Percentiles rank a stretch among this genome's conserved stretches.
These are phyloP conservation scores for Synergus umbraculus DNA, from an alignment of 2,888 invertebrate species.

Conservation along the genomic window DNA sequence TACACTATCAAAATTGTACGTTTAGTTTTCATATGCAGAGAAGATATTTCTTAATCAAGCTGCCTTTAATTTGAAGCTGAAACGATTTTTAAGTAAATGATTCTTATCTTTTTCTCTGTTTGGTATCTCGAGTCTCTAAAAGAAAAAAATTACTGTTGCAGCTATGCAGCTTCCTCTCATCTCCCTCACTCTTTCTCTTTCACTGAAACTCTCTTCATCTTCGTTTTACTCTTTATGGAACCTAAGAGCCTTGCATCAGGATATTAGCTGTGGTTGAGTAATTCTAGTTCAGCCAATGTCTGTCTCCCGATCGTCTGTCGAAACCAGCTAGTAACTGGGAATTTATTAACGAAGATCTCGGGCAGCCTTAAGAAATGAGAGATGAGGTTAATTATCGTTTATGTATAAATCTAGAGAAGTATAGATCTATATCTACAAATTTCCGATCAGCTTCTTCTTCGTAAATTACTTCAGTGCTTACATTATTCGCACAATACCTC, in stretches of 20 bases:
- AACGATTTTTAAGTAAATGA: slow-evolving; percentile 20
- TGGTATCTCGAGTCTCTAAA: slow-evolving; percentile 1
- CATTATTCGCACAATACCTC: background rate
- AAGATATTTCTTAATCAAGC: background rate
- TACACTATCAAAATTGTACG: too few relatives aligned
- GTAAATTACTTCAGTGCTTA: slow-evolving; percentile 44
- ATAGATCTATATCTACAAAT: slow-evolving; percentile 31
- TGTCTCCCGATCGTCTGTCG: slow-evolving; percentile 51
- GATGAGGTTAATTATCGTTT: slow-evolving; percentile 53
- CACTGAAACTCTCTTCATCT: slow-evolving; percentile 6
- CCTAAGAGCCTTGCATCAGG: slow-evolving; percentile 44
- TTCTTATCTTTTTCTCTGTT: slow-evolving; percentile 11
- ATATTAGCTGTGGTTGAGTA: slow-evolving; percentile 52
- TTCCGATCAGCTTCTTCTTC: slow-evolving; percentile 48
- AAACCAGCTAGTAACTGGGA: slow-evolving; percentile 46
- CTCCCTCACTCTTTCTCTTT: slow-evolving; percentile 3
- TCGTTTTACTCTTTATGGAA: background rate
- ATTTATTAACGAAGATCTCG: slow-evolving; percentile 51
- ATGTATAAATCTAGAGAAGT: slow-evolving; percentile 4
- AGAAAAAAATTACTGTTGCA: slow-evolving; percentile 18
- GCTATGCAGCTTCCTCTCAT: slow-evolving; percentile 5
- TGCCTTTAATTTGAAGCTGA: background rate
- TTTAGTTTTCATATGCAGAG: too few relatives aligned
- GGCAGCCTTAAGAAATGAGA: slow-evolving; percentile 44
- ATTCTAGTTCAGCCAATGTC: slow-evolving; percentile 49